Percentiles rank a stretch among this genome's conserved stretches.
phyloP scores from a whole-genome alignment of 2,888 invertebrate species.

The Ormyrus pomaceus region DNA sequence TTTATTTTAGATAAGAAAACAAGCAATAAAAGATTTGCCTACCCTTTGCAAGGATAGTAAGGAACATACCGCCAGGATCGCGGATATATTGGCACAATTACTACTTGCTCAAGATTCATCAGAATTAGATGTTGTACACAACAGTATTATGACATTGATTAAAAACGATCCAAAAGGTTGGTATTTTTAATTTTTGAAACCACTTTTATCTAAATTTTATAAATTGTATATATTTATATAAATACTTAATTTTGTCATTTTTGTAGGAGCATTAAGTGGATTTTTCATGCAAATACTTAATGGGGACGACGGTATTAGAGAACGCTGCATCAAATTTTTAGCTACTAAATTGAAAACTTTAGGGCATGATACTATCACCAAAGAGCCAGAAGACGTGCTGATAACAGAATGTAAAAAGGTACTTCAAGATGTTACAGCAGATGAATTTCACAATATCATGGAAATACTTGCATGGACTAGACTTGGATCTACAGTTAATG shows the following conservation, averaged over 20 bases:
- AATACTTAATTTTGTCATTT: constrained; percentile 5
- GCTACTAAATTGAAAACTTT: constrained; percentile 88
- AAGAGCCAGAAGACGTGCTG: constrained; percentile 90
- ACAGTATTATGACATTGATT: constrained; percentile 87
- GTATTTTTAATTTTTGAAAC: constrained; percentile 8
- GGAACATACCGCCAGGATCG: constrained; percentile 89
- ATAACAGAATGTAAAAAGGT: constrained; percentile 92
- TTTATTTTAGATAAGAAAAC: constrained; percentile 88
- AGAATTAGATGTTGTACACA: constrained; percentile 90
- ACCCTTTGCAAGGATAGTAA: constrained; percentile 90
- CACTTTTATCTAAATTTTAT: background rate
- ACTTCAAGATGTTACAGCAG: constrained; percentile 89
- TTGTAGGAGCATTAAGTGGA: constrained; percentile 80
- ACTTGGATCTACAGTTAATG: constrained; percentile 87
- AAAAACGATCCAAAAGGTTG: constrained; percentile 83
- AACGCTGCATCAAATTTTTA: constrained; percentile 92
- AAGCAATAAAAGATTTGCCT: constrained; percentile 94
- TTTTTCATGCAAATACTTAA: constrained; percentile 83
- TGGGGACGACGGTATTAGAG: constrained; percentile 87
- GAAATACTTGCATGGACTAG: constrained; percentile 88
- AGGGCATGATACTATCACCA: constrained; percentile 86
- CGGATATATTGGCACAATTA: constrained; percentile 94
- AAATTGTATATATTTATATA: background rate
- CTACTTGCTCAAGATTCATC: constrained; percentile 90
- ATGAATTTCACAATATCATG: constrained; percentile 94